Evolutionary conservation across 1,140 invertebrate species (phyloP), one percentile per base, ranked within the genome.

Genomic region (Zaprionus tsacasi): DNA sequence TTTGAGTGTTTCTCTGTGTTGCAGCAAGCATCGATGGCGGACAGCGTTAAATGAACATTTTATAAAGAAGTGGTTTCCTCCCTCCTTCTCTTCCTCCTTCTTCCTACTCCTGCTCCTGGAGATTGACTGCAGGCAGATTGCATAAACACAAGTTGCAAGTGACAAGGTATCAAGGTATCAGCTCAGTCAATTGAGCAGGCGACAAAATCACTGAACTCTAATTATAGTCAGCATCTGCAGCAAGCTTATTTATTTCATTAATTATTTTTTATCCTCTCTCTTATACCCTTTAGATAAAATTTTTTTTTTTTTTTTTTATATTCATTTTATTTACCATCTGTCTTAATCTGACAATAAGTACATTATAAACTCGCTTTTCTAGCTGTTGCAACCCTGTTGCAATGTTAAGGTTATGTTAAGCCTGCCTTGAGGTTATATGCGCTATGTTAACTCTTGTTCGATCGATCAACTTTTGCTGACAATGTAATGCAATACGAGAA

Each of bases 1-100:
- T 33, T 68, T 55, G 10, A 27, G 30, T 56, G 48, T 45, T 69
- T 36, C 45, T 40, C 45, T n/a, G 15, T 36, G n/a, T 40, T 43
- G 35, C 30, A 50, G 4, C 45, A 48, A 35, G 40, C 17, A 13
- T 58, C 50, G 54, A 71, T 57, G 66, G 45, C 33, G 17, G 3
- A 15, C 13, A 38, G n/a, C 35, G 30, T 48, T 8, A 50, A 50
- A 50, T 50, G 45, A 17, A 50, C 17, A 50, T 17, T 12, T 25
- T 17, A 50, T 17, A 50, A 50, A 50, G 45, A 12, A 50, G 45
- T n/a, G 8, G 40, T 6, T 40, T 6, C 13, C 13, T n/a, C 6
- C 38, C 6, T n/a, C 38, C 13, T 0, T 6, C 6, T 1, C 13
- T 5, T n/a, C 38, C 38, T 6, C 6, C 40, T 10, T 2, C 21